phyloP scores from a whole-genome alignment of 2,113 vertebrate species.

The Tetrao urogallus region DNA sequence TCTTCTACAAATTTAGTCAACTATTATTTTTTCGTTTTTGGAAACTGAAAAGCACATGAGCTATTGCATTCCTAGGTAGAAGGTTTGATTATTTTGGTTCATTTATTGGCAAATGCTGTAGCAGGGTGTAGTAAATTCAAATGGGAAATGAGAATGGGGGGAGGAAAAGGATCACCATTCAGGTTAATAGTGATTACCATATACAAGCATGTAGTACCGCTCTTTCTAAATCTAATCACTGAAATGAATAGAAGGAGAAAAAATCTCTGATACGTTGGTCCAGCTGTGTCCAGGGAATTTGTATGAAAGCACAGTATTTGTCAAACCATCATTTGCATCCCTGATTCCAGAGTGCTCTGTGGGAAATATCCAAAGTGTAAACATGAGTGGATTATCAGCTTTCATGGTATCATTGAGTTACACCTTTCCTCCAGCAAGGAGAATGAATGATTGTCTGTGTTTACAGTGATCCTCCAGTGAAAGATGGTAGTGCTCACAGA shows the following conservation, averaged over 20 bases:
- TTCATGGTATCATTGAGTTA: conserved; percentile 41
- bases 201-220: neutral
- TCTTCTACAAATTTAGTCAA: neutral
- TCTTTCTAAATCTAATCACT: conserved; percentile 57
- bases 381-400: conserved; percentile 63
- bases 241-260: conserved; percentile 44
- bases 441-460: conserved; percentile 22
- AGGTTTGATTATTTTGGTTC: neutral
- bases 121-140: conserved; percentile 31
- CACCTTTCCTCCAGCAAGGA: conserved; percentile 52
- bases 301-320: conserved; percentile 38
- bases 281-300: conserved; percentile 32
- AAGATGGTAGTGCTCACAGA: neutral
- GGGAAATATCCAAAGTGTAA: conserved; percentile 53
- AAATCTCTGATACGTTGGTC: neutral
- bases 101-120: neutral
- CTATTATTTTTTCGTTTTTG: neutral
- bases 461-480: conserved; percentile 18
- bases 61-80: neutral
- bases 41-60: neutral
- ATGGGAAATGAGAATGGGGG: neutral
- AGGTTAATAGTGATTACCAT: conserved; percentile 30
- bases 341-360: conserved; percentile 20
- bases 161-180: conserved; percentile 28
- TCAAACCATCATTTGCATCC: conserved; percentile 34